A percentile compares a stretch with the other conserved stretches of the same genome.
phyloP scores from a whole-genome alignment of 2,113 vertebrate species.

The Gavialis gangeticus region DNA sequence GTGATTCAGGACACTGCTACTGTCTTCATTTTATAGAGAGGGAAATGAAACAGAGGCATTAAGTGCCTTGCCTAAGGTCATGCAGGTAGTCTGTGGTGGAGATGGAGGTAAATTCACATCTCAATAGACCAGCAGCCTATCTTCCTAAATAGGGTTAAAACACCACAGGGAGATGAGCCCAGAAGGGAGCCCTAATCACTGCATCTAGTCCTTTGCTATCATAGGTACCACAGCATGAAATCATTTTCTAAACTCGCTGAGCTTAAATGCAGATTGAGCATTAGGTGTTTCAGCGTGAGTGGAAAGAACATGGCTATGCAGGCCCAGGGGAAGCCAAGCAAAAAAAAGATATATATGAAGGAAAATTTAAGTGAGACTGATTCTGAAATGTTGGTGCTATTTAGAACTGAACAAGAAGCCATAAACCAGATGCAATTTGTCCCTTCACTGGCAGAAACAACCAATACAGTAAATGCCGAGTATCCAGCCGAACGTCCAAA shows the following conservation, averaged over 20 bases:
- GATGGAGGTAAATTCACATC: rapidly evolving
- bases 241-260: too few relatives aligned
- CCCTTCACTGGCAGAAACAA: neutral
- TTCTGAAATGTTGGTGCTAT: rapidly evolving
- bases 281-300: too few relatives aligned
- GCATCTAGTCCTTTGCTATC: too few relatives aligned
- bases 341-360: neutral
- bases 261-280: too few relatives aligned
- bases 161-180: neutral
- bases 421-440: neutral
- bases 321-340: neutral
- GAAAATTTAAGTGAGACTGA: neutral
- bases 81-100: neutral
- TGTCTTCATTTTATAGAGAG: neutral
- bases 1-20: neutral
- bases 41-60: neutral
- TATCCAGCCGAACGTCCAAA: rapidly evolving
- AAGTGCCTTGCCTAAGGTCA: neutral
- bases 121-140: neutral
- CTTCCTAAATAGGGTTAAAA: neutral
- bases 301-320: too few relatives aligned
- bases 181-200: neutral
- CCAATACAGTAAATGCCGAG: neutral
- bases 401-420: neutral
- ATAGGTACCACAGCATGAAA: too few relatives aligned